These are phyloP conservation scores for Amphipyra berbera DNA, from an alignment of 2,888 invertebrate genomes.

Conservation along the genomic window DNA sequence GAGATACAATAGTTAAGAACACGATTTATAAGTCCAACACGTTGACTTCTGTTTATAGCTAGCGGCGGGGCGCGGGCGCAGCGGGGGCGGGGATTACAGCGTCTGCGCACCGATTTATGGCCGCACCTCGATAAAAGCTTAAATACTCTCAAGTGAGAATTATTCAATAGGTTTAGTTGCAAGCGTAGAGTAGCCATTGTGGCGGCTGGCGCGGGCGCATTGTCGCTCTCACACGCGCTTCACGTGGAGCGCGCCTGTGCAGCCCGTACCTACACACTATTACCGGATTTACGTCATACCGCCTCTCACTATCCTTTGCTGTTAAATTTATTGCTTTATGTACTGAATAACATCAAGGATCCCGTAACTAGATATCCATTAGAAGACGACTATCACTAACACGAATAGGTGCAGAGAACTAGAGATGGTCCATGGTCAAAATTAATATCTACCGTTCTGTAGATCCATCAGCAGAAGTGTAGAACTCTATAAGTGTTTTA, in stretches of 20 bases:
- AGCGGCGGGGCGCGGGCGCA: slow-evolving; percentile 80
- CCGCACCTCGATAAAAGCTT: slow-evolving; percentile 88
- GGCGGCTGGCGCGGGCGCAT: slow-evolving; percentile 40
- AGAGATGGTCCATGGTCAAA: no score
- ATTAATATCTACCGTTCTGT: no score
- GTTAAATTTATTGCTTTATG: slow-evolving; percentile 49
- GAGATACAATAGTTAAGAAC: slow-evolving; percentile 90
- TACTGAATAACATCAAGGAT: slow-evolving; percentile 32
- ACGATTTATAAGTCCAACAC: slow-evolving; percentile 90
- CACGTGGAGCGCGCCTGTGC: slow-evolving; percentile 10
- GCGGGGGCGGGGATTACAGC: slow-evolving; percentile 87
- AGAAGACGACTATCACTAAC: slow-evolving; percentile 10
- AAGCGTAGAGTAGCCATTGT: slow-evolving; percentile 58
- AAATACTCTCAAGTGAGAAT: slow-evolving; percentile 86
- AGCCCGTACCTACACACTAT: slow-evolving; percentile 41
- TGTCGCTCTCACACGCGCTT: slow-evolving; percentile 45
- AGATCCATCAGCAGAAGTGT: no score
- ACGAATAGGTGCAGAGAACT: no score
- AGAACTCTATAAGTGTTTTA: no score
- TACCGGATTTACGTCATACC: slow-evolving; percentile 56
- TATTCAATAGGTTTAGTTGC: slow-evolving; percentile 78
- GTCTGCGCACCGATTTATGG: slow-evolving; percentile 88
- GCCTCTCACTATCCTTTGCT: slow-evolving; percentile 42
- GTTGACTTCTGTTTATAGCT: slow-evolving; percentile 90
- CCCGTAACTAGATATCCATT: slow-evolving; percentile 45